phyloP scores from a whole-genome alignment of 2,797 vertebrate genomes.

The Sciurus carolinensis region DNA sequence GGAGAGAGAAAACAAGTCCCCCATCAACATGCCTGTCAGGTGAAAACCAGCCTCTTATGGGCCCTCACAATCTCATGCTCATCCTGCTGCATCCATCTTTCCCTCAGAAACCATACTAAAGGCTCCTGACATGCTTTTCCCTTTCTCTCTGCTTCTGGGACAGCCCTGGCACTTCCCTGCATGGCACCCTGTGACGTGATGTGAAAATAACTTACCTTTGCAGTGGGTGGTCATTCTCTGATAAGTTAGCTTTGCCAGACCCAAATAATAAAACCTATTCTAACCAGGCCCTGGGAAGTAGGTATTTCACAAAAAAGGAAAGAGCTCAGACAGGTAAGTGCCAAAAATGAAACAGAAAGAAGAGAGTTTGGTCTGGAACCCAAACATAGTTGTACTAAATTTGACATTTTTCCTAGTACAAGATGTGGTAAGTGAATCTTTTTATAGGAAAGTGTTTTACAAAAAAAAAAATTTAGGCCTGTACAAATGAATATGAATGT shows the following conservation, averaged over 20 bases:
- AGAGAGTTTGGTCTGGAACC: not conserved
- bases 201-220: not conserved
- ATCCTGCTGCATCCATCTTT: rapidly evolving
- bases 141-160: not conserved
- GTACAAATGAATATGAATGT: not conserved
- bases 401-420: not conserved
- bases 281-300: not conserved
- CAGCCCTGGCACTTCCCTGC: rapidly evolving
- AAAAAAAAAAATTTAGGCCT: not conserved
- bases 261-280: not conserved
- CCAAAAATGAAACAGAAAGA: not conserved
- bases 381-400: not conserved
- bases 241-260: not conserved
- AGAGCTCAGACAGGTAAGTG: not conserved
- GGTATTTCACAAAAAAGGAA: not conserved
- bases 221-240: not conserved
- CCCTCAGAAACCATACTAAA: not conserved
- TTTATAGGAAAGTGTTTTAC: not conserved
- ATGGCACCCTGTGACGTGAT: not conserved
- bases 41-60: not conserved
- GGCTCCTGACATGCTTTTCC: not conserved
- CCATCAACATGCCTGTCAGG: not conserved
- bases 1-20: not conserved
- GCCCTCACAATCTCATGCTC: not conserved
- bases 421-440: not conserved